phyloP scores from a whole-genome alignment of 2,113 vertebrate species.

The Pundamilia nyererei region DNA sequence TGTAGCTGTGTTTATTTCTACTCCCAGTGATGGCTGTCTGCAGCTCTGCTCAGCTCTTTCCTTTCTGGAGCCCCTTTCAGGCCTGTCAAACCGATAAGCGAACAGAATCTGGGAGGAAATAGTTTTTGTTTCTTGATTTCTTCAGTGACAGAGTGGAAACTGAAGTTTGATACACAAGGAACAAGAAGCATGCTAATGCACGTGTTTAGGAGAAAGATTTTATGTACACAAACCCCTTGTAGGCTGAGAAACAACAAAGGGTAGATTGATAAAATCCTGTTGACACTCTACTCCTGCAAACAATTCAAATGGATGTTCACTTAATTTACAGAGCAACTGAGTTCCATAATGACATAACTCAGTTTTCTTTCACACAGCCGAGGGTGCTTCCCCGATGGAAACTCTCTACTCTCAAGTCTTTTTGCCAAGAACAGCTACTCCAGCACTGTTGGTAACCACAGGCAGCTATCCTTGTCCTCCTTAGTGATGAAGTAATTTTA shows the following conservation, averaged over 20 bases:
- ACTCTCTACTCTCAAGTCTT: conserved; percentile 5
- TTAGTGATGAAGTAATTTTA: conserved; percentile 37
- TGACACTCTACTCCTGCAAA: neutral
- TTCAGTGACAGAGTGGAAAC: neutral
- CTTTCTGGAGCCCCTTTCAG: neutral
- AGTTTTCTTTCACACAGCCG: conserved; percentile 20
- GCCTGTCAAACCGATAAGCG: neutral
- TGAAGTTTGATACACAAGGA: neutral
- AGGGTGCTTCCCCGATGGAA: conserved; percentile 48
- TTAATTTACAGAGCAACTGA: neutral
- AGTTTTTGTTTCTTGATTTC: neutral
- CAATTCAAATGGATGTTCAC: neutral
- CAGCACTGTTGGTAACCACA: conserved; percentile 33
- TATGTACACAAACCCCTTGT: neutral
- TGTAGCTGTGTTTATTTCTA: conserved; percentile 36
- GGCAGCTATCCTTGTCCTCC: conserved; percentile 48
- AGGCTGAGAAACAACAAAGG: neutral
- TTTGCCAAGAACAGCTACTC: conserved; percentile 46
- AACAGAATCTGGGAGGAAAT: neutral
- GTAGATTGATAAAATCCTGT: neutral
- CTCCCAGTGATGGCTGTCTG: conserved; percentile 28
- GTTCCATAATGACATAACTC: conserved; percentile 27
- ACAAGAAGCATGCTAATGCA: neutral
- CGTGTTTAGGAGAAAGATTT: neutral
- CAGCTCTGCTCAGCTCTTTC: neutral